phyloP scores from a whole-genome alignment of 2,888 invertebrate species.

The Agrilus mali region DNA sequence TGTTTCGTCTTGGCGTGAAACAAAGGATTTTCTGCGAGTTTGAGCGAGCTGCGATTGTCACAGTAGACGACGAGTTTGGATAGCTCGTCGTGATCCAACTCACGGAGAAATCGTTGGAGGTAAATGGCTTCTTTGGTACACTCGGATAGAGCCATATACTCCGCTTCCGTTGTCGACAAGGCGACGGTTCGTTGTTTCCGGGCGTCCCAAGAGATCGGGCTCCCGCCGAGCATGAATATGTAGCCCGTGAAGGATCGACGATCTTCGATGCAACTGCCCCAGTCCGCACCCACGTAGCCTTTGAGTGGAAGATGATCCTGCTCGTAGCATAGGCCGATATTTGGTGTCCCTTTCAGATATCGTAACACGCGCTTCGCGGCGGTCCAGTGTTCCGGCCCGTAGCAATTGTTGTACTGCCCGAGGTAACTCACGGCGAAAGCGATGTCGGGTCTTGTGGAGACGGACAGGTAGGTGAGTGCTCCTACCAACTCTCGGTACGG shows the following conservation, averaged over 20 bases:
- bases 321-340: conserved; percentile 6
- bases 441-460: conserved; percentile 11
- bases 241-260: conserved; percentile 12
- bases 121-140: conserved; percentile 8
- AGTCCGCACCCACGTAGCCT: conserved; percentile 12
- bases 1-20: conserved; percentile 10
- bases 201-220: conserved; percentile 4
- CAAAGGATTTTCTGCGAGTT: conserved; percentile 7
- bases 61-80: background rate
- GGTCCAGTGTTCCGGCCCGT: conserved; percentile 6
- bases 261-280: conserved; percentile 10
- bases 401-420: conserved; percentile 6
- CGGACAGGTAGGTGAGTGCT: conserved; percentile 10
- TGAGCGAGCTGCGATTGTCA: conserved; percentile 7
- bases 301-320: background rate
- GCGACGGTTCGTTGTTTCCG: conserved; percentile 7
- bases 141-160: conserved; percentile 6
- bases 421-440: conserved; percentile 10
- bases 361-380: conserved; percentile 13
- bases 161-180: conserved; percentile 9
- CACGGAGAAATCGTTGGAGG: conserved; percentile 2
- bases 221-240: conserved; percentile 3
- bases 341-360: conserved; percentile 11
- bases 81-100: conserved; percentile 1
- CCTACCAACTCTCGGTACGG: conserved; percentile 10